These are phyloP conservation scores for mouse (Mus musculus) DNA, from an alignment of 2,113 vertebrate genomes.

Conservation along the genomic window DNA sequence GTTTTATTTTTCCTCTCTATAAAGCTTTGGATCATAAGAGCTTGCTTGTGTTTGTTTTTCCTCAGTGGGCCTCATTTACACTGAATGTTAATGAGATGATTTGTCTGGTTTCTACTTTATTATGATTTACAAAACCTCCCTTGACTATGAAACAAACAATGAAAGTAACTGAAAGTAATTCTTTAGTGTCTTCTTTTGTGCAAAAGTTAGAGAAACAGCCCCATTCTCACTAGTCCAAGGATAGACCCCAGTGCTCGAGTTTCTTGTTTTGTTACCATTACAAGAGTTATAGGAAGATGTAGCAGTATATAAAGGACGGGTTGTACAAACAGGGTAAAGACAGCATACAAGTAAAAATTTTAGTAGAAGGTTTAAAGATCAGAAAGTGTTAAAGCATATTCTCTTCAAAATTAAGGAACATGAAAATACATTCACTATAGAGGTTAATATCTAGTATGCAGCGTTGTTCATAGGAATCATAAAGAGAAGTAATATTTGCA, in stretches of 20 bases:
- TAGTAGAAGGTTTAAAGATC: not conserved
- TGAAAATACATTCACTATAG: not conserved
- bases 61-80: slow-evolving; percentile 38
- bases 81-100: slow-evolving; percentile 70
- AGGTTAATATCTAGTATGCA: not conserved
- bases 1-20: not conserved
- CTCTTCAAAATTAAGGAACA: not conserved
- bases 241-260: no score
- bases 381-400: not conserved
- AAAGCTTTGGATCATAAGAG: slow-evolving; percentile 20
- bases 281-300: not conserved
- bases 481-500: not conserved
- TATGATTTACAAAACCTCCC: slow-evolving; percentile 77
- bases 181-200: not conserved
- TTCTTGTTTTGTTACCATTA: not conserved
- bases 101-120: slow-evolving; percentile 63
- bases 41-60: slow-evolving; percentile 42
- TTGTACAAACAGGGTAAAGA: not conserved
- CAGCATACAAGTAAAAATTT: not conserved
- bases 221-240: not conserved
- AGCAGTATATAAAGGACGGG: not conserved
- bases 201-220: not conserved
- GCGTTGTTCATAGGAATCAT: not conserved
- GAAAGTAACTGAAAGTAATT: not conserved
- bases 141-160: slow-evolving; percentile 46